Conservation (phyloP, 1,140 invertebrate species). For the Monomorium pharaonis region DNA sequence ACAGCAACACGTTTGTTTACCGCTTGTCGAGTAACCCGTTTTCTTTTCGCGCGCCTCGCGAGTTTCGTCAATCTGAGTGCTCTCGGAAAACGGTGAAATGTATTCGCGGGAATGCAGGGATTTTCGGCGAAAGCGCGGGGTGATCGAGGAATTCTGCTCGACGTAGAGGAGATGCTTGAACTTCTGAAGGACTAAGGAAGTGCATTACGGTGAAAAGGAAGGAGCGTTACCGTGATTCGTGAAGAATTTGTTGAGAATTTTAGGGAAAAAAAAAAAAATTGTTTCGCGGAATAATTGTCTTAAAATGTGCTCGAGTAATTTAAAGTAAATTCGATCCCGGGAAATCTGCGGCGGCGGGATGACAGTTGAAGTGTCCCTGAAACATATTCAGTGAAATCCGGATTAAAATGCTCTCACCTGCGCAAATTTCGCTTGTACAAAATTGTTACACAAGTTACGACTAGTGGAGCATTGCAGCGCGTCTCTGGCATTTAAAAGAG, state of each 20-base stretch:
- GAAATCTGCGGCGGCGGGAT: slow-evolving; percentile 4
- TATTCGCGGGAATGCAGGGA: slow-evolving; percentile 9
- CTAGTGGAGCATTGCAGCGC: background rate
- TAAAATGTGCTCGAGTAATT: background rate
- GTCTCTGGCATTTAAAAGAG: background rate
- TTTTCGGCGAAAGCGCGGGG: background rate
- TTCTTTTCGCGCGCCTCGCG: background rate
- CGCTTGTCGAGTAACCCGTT: background rate
- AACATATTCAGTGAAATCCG: slow-evolving; percentile 45
- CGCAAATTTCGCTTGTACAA: background rate
- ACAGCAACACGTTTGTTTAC: slow-evolving; percentile 8
- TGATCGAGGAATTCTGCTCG: slow-evolving; percentile 15
- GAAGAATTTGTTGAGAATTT: background rate
- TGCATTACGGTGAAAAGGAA: background rate
- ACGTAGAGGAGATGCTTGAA: background rate
- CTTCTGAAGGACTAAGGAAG: background rate
- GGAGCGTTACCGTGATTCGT: background rate
- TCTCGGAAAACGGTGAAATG: background rate
- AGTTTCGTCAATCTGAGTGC: background rate
- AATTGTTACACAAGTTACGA: background rate
- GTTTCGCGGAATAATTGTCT: background rate
- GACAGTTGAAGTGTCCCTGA: slow-evolving; percentile 31
- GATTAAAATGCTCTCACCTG: slow-evolving; percentile 23
- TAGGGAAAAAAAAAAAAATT: background rate
- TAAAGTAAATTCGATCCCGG: slow-evolving; percentile 17